Conservation (phyloP, 2,797 vertebrate genomes). For the Platyrinchus mystaceus region DNA sequence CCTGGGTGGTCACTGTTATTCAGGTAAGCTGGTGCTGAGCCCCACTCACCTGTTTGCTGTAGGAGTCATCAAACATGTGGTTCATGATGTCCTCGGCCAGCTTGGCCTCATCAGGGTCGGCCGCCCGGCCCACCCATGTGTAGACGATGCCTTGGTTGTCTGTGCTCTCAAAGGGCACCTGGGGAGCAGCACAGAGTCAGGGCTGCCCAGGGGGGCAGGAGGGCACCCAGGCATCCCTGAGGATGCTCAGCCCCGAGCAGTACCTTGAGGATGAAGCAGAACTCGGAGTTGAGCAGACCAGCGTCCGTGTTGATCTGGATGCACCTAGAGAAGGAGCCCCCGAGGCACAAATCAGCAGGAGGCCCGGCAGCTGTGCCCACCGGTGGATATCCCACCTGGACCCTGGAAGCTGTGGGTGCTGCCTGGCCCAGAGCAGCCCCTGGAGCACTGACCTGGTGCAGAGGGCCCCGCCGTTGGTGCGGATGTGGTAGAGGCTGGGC, state of each 20-base stretch:
- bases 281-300: conserved; percentile 93
- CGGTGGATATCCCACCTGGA: not conserved
- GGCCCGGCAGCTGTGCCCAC: accelerated
- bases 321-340: conserved; percentile 76
- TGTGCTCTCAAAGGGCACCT: conserved; percentile 98
- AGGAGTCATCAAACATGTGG: conserved; percentile 94
- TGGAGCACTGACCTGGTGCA: conserved; percentile 85
- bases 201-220: not conserved
- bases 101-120: conserved; percentile 95
- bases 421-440: not conserved
- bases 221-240: not conserved
- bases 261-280: conserved; percentile 98
- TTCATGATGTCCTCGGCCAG: conserved; percentile 97
- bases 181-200: not conserved
- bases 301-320: conserved; percentile 95
- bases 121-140: conserved; percentile 95
- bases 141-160: conserved; percentile 99
- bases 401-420: not conserved
- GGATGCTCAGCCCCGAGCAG: not conserved
- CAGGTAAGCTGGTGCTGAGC: not conserved
- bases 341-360: not conserved
- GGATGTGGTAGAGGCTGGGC: conserved; percentile 95
- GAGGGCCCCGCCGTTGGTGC: conserved; percentile 94
- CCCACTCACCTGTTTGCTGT: conserved; percentile 91
- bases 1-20: not conserved